Percentiles rank a stretch among this genome's conserved stretches.
Evolutionary conservation across 2,888 invertebrate species (phyloP).

Genomic region (Leptinotarsa haldemani): DNA sequence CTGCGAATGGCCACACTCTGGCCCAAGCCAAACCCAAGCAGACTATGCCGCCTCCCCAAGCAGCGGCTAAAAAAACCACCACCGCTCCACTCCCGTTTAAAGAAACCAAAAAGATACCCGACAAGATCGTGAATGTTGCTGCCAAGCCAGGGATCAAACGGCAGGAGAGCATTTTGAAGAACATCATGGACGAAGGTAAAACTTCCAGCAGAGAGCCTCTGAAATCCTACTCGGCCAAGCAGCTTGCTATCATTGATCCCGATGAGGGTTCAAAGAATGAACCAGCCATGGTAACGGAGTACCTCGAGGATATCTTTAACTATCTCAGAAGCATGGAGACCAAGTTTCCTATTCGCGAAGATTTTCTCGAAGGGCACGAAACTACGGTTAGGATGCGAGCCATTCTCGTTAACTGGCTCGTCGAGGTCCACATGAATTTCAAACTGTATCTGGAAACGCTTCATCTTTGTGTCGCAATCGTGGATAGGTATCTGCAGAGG

Average conservation of each 20-base stretch:
- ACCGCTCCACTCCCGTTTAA: conserved; percentile 19
- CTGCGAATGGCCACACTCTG: conserved; percentile 4
- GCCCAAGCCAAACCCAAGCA: neutral
- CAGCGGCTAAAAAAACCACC: too few species aligned
- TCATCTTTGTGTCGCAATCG: conserved; percentile 86
- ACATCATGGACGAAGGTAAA: conserved; percentile 25
- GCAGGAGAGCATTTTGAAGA: conserved; percentile 40
- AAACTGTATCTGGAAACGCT: conserved; percentile 88
- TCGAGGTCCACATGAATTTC: conserved; percentile 91
- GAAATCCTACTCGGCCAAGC: conserved; percentile 32
- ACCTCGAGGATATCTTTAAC: conserved; percentile 89
- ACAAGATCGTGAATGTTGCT: conserved; percentile 22
- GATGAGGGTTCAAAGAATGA: conserved; percentile 73
- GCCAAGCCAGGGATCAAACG: conserved; percentile 31
- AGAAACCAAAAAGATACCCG: conserved; percentile 35
- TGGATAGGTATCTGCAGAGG: conserved; percentile 91
- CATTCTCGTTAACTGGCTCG: conserved; percentile 93
- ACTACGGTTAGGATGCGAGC: conserved; percentile 88
- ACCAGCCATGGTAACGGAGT: conserved; percentile 83
- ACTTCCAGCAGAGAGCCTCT: conserved; percentile 30
- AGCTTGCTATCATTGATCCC: conserved; percentile 48
- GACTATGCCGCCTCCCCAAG: too few species aligned
- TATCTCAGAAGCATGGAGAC: conserved; percentile 83
- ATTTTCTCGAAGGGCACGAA: conserved; percentile 77
- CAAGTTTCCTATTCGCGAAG: conserved; percentile 72